Conservation (phyloP, 1,140 invertebrate species). For the Panonychus citri region DNA sequence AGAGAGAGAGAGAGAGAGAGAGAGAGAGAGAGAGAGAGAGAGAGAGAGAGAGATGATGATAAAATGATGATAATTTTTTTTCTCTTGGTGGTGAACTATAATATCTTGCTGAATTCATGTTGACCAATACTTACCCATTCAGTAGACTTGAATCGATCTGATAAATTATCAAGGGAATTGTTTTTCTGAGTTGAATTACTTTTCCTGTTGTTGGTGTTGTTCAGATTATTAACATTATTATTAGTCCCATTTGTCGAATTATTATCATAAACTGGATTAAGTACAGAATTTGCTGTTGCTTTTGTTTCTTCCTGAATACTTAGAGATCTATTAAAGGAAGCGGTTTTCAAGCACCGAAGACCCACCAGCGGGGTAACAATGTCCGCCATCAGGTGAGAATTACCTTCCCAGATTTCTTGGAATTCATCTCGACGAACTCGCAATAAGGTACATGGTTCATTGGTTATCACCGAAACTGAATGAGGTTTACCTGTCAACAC, state of each 20-base stretch:
- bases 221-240: background rate
- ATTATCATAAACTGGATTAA: background rate
- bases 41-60: too few relatives aligned
- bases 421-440: constrained; percentile 49
- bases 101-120: too few relatives aligned
- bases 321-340: background rate
- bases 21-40: background rate
- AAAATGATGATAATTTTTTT: too few relatives aligned
- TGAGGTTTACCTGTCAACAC: constrained; percentile 43
- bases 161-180: too few relatives aligned
- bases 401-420: constrained; percentile 32
- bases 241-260: background rate
- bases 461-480: constrained; percentile 44
- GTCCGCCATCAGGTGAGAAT: constrained; percentile 16
- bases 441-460: constrained; percentile 44
- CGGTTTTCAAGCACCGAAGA: background rate
- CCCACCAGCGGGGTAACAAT: constrained; percentile 14
- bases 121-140: too few relatives aligned
- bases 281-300: background rate
- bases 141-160: too few relatives aligned
- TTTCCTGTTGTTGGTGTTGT: too few relatives aligned
- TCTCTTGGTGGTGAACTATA: too few relatives aligned
- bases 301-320: background rate
- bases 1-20: background rate
- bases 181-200: too few relatives aligned